A percentile compares a stretch with the other conserved stretches of the same genome.
phyloP scores from a whole-genome alignment of 2,888 invertebrate genomes.

The Ganaspis brasiliensis region DNA sequence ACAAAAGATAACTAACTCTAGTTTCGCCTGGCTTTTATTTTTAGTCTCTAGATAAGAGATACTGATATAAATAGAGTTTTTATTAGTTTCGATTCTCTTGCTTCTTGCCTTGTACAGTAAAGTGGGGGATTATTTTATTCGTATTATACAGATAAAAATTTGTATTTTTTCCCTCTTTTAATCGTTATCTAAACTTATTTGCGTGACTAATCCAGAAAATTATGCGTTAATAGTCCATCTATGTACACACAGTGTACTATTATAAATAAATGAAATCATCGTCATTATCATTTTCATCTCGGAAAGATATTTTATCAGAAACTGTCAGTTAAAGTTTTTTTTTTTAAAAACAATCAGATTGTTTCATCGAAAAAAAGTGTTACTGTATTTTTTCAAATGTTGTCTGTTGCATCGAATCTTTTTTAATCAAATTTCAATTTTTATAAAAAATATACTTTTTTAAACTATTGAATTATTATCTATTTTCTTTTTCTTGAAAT shows the following conservation, averaged over 20 bases:
- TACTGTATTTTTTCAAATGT: too few species aligned
- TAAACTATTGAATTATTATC: too few species aligned
- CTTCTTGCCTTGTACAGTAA: neutral
- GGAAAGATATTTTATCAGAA: neutral
- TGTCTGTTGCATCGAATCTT: too few species aligned
- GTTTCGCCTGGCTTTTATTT: constrained; percentile 18
- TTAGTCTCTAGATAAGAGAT: constrained; percentile 31
- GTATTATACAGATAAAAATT: neutral
- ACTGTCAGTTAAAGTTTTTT: neutral
- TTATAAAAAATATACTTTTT: too few species aligned
- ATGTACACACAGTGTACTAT: constrained; percentile 4
- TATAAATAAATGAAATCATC: constrained; percentile 18
- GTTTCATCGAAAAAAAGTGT: too few species aligned
- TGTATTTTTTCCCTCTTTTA: neutral
- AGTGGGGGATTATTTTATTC: neutral
- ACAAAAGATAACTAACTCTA: constrained; percentile 1
- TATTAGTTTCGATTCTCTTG: neutral
- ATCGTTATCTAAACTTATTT: constrained; percentile 1
- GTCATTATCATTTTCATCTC: constrained; percentile 11
- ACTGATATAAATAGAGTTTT: constrained; percentile 17
- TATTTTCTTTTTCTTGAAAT: too few species aligned
- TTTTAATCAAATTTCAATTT: too few species aligned
- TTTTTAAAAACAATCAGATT: neutral
- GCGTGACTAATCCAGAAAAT: constrained; percentile 9
- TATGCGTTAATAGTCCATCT: constrained; percentile 10